These are phyloP conservation scores for Xanthorhoe designata DNA, from an alignment of 2,888 invertebrate species.

Conservation along the genomic window DNA sequence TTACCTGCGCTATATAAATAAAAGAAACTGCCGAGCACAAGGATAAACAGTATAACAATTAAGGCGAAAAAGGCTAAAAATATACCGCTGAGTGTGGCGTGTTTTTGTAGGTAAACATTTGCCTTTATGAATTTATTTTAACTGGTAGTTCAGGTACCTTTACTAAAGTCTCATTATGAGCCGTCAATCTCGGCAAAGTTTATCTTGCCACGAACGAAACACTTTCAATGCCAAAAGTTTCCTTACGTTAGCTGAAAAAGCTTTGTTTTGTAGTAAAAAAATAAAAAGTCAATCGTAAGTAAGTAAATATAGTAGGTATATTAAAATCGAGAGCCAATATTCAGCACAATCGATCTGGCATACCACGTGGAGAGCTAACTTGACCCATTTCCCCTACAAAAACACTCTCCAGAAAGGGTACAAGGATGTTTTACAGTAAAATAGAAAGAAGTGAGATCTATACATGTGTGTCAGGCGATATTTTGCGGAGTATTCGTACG, in stretches of 20 bases:
- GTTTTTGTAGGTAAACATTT: slow-evolving; percentile 21
- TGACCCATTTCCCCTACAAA: slow-evolving; percentile 17
- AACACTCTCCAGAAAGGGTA: slow-evolving; percentile 18
- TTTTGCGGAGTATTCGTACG: slow-evolving; percentile 52
- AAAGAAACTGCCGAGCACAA: slow-evolving; percentile 62
- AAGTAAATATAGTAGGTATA: background rate
- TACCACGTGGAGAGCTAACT: background rate
- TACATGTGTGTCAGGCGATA: slow-evolving; percentile 42
- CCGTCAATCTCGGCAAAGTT: slow-evolving; percentile 31
- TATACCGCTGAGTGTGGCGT: slow-evolving; percentile 38
- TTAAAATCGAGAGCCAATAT: background rate
- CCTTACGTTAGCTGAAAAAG: slow-evolving; percentile 13
- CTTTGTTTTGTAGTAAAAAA: slow-evolving; percentile 9
- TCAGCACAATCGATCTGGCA: background rate
- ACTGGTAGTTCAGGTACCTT: slow-evolving; percentile 9
- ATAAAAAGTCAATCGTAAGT: background rate
- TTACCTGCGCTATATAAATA: slow-evolving; percentile 77
- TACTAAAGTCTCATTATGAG: slow-evolving; percentile 31
- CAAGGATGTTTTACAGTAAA: slow-evolving; percentile 22
- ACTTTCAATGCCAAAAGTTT: slow-evolving; percentile 22
- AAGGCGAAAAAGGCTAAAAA: slow-evolving; percentile 56
- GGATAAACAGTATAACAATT: slow-evolving; percentile 74
- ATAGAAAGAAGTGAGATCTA: slow-evolving; percentile 31
- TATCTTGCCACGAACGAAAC: slow-evolving; percentile 14
- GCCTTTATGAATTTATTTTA: slow-evolving; percentile 25